phyloP scores from a whole-genome alignment of 2,888 invertebrate species.

The Myopa tessellatipennis region DNA sequence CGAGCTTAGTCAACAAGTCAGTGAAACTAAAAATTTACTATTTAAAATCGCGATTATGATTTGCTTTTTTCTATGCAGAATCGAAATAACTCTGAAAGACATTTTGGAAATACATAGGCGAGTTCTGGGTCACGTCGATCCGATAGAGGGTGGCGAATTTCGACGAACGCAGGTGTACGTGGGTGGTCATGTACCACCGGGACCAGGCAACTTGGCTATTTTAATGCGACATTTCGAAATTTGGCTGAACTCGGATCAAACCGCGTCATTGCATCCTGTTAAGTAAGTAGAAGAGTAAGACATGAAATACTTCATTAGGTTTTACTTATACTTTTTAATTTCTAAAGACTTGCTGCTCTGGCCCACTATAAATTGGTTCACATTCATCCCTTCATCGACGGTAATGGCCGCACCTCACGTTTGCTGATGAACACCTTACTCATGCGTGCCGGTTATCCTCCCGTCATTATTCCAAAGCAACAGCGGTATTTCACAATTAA shows the following conservation, averaged over 20 bases:
- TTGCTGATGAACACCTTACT: conserved; percentile 95
- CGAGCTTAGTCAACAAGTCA: conserved; percentile 78
- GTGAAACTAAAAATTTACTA: conserved; percentile 29
- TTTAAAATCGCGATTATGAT: not conserved
- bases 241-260: conserved; percentile 93
- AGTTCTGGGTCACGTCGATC: conserved; percentile 95
- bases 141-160: conserved; percentile 89
- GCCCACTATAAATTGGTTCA: conserved; percentile 97
- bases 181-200: conserved; percentile 93
- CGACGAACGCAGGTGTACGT: conserved; percentile 93
- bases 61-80: conserved; percentile 64
- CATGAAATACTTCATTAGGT: not conserved
- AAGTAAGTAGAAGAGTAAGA: conserved; percentile 68
- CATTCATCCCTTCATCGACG: conserved; percentile 97
- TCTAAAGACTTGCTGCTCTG: conserved; percentile 85
- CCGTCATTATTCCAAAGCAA: conserved; percentile 92
- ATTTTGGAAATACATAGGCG: conserved; percentile 92
- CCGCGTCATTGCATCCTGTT: conserved; percentile 87
- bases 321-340: conserved; percentile 11
- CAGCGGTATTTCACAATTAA: conserved; percentile 69
- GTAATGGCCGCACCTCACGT: conserved; percentile 95
- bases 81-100: conserved; percentile 86
- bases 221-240: conserved; percentile 90
- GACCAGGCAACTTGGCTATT: conserved; percentile 81
- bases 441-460: conserved; percentile 95